phyloP scores from a whole-genome alignment of 2,797 vertebrate species.

The Moxostoma hubbsi region DNA sequence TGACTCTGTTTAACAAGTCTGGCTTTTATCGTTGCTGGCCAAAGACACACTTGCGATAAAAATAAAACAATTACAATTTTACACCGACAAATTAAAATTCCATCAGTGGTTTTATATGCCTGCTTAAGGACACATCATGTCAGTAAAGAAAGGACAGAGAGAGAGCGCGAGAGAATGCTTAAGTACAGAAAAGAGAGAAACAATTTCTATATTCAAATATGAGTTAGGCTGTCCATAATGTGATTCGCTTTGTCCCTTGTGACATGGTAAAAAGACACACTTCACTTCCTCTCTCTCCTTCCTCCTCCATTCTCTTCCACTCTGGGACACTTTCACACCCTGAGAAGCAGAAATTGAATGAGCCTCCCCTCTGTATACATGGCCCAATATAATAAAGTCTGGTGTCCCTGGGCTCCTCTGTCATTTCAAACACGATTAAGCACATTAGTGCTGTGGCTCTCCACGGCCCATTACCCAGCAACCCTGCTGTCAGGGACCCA shows the following conservation, averaged over 20 bases:
- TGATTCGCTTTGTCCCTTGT: constrained; percentile 57
- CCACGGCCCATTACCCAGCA: constrained; percentile 61
- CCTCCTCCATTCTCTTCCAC: constrained; percentile 51
- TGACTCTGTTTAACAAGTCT: constrained; percentile 49
- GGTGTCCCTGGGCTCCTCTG: constrained; percentile 59
- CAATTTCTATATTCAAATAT: constrained; percentile 29
- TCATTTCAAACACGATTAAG: constrained; percentile 73
- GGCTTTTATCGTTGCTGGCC: constrained; percentile 55
- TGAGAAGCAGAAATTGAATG: constrained; percentile 51
- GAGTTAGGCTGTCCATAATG: constrained; percentile 24
- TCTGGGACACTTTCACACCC: constrained; percentile 50
- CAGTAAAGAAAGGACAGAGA: constrained; percentile 17
- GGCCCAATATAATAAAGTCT: constrained; percentile 65
- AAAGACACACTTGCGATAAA: constrained; percentile 56
- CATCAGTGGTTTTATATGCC: constrained; percentile 56
- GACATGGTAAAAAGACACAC: constrained; percentile 53
- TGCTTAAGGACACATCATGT: constrained; percentile 35
- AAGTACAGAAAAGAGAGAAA: not conserved
- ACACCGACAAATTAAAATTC: constrained; percentile 64
- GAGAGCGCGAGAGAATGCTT: not conserved
- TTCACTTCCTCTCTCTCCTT: constrained; percentile 32
- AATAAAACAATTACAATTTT: constrained; percentile 55
- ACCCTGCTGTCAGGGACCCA: constrained; percentile 45
- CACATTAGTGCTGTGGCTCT: constrained; percentile 67
- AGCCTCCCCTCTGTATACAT: constrained; percentile 48